These are phyloP conservation scores for Chloroceryle inda DNA, from an alignment of 2,797 vertebrate species.

Conservation along the genomic window DNA sequence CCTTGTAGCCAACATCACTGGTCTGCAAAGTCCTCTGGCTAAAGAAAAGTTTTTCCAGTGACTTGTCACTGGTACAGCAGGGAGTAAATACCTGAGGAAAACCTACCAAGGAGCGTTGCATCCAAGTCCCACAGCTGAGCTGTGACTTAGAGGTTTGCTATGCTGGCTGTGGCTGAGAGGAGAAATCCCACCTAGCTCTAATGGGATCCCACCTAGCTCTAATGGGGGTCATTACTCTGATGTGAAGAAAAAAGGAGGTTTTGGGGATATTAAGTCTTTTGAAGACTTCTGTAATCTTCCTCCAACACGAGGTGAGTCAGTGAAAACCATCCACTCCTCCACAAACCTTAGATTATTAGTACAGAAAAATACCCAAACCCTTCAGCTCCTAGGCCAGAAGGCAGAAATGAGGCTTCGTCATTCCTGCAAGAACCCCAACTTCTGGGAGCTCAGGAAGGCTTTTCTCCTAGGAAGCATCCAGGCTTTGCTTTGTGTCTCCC, in stretches of 20 bases:
- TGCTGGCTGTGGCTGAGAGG: background rate
- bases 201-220: background rate
- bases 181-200: background rate
- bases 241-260: background rate
- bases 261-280: background rate
- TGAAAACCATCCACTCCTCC: background rate
- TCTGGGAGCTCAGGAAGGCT: background rate
- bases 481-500: slow-evolving; percentile 24
- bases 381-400: background rate
- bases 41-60: background rate
- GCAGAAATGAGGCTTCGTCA: background rate
- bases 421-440: background rate
- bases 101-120: background rate
- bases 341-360: background rate
- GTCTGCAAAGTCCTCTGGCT: background rate
- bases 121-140: fast-evolving
- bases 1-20: background rate
- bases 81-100: background rate
- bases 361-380: background rate
- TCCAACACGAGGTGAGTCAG: background rate
- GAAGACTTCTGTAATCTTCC: background rate
- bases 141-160: background rate
- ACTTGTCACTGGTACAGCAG: background rate
- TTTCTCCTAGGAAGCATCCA: background rate
- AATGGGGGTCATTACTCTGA: background rate